Evolutionary conservation across 2,113 vertebrate genomes (phyloP).

Genomic region (Copsychus sechellarum): DNA sequence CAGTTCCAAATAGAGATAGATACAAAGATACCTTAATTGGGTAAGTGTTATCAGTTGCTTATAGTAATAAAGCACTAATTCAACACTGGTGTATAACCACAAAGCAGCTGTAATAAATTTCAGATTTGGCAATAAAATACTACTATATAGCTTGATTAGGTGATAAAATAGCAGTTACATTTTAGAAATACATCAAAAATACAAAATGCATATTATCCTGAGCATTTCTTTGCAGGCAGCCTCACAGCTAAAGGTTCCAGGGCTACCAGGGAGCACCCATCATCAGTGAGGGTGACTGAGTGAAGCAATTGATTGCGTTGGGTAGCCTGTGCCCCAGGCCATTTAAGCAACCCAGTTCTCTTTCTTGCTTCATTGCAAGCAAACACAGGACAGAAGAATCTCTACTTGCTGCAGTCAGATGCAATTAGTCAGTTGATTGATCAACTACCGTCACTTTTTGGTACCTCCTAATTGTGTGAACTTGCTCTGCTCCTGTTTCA

Average conservation of each 20-base stretch:
- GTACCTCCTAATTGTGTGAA: not conserved
- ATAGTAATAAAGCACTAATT: slow-evolving; percentile 64
- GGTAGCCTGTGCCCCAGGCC: not conserved
- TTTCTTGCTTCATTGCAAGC: not conserved
- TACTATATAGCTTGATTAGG: not conserved
- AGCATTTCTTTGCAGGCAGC: not conserved
- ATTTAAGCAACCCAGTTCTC: not conserved
- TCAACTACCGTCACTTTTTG: not conserved
- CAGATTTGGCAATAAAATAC: slow-evolving; percentile 36
- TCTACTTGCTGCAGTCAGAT: not conserved
- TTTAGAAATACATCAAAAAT: not conserved
- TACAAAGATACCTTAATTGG: slow-evolving; percentile 9
- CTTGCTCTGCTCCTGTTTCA: not conserved
- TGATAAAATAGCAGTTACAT: not conserved
- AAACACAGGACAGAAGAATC: not conserved
- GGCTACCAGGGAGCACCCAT: not conserved
- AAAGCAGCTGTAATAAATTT: slow-evolving; percentile 37
- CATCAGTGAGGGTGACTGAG: not conserved
- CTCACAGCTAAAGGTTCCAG: not conserved
- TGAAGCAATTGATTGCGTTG: accelerated
- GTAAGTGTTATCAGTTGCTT: slow-evolving; percentile 28
- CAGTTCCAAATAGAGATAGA: slow-evolving; percentile 48
- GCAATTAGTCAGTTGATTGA: not conserved
- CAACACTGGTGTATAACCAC: slow-evolving; percentile 10
- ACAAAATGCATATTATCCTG: not conserved